A percentile compares a stretch with the other conserved stretches of the same genome.
Conservation (phyloP, 2,888 invertebrate genomes). For the Emmelina monodactyla region DNA sequence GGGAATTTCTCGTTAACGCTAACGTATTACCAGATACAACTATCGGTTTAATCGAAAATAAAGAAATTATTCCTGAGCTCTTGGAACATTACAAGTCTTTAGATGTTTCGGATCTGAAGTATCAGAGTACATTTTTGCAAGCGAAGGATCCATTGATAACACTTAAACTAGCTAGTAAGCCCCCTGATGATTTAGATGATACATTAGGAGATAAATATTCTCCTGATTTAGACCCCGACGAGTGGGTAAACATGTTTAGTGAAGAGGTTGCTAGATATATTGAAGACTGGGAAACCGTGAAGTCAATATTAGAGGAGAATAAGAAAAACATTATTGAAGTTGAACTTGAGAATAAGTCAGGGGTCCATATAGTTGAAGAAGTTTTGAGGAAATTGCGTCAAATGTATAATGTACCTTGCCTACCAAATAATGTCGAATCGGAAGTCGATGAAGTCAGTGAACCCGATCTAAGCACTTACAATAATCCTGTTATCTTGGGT, state of each 20-base stretch:
- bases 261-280: slow-evolving; percentile 37
- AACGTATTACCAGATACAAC: slow-evolving; percentile 63
- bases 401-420: slow-evolving; percentile 31
- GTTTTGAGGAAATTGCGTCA: slow-evolving; percentile 35
- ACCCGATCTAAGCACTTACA: slow-evolving; percentile 25
- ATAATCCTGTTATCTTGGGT: slow-evolving; percentile 50
- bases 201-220: not conserved
- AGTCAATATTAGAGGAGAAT: slow-evolving; percentile 44
- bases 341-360: slow-evolving; percentile 50
- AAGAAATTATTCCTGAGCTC: slow-evolving; percentile 39
- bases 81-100: slow-evolving; percentile 38
- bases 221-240: slow-evolving; percentile 12
- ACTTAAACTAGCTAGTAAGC: slow-evolving; percentile 22
- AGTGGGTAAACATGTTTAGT: slow-evolving; percentile 23
- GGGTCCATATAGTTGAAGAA: slow-evolving; percentile 40
- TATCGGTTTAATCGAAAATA: slow-evolving; percentile 59
- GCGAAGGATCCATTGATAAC: slow-evolving; percentile 38
- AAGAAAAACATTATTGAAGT: slow-evolving; percentile 42
- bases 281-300: slow-evolving; percentile 43
- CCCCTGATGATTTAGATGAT: not conserved
- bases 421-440: slow-evolving; percentile 29
- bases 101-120: slow-evolving; percentile 26
- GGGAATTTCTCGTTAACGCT: slow-evolving; percentile 44
- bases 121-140: slow-evolving; percentile 28
- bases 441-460: slow-evolving; percentile 25